Percentiles rank a stretch among this genome's conserved stretches.
Conservation (phyloP, 1,140 invertebrate species). For the Diuraphis noxia region DNA sequence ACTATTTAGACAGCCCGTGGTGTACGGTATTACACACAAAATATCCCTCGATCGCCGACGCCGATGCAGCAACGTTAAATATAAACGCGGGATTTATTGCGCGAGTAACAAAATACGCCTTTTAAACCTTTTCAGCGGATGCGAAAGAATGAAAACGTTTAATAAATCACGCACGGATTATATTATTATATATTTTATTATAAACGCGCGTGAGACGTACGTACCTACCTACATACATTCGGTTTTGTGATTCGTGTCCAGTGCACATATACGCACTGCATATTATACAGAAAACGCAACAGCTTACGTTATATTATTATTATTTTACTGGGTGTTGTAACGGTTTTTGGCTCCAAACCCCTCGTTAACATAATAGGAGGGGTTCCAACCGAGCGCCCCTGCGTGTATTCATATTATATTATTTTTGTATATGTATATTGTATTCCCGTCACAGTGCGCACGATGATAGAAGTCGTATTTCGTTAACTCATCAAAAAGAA, state of each 20-base stretch:
- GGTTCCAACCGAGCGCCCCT: constrained; percentile 47
- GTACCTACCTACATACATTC: neutral
- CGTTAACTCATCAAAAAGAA: constrained; percentile 25
- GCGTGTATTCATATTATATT: neutral
- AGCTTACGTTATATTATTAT: constrained; percentile 46
- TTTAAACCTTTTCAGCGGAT: constrained; percentile 47
- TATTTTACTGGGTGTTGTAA: constrained; percentile 52
- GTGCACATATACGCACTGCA: neutral
- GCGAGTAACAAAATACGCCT: constrained; percentile 22
- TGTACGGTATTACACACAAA: neutral
- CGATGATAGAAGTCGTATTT: constrained; percentile 50
- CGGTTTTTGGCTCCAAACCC: constrained; percentile 49
- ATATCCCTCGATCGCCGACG: neutral
- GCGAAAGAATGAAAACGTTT: constrained; percentile 34
- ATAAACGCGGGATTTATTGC: neutral
- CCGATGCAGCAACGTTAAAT: neutral
- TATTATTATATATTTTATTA: constrained; percentile 10
- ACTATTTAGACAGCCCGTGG: constrained; percentile 12
- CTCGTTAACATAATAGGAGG: constrained; percentile 46
- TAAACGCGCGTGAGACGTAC: neutral
- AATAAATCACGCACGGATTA: constrained; percentile 50
- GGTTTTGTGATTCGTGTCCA: constrained; percentile 5
- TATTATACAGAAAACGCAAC: constrained; percentile 34
- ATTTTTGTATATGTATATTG: neutral
- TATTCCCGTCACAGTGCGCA: neutral